Conservation (phyloP, 2,888 invertebrate genomes). For the Dendrolimus houi region DNA sequence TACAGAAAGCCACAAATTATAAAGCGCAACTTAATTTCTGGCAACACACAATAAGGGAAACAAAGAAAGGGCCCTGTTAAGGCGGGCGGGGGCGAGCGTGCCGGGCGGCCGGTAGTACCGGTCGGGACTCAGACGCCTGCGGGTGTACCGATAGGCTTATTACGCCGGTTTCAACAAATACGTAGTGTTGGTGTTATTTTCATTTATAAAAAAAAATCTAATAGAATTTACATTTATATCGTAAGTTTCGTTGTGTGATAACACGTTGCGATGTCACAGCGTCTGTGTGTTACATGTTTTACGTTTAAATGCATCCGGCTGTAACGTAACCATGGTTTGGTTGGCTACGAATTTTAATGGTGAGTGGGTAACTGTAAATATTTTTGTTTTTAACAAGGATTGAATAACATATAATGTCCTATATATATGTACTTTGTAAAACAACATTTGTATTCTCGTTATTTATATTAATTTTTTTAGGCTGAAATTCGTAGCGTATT, state of each 20-base stretch:
- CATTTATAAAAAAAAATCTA: constrained; percentile 9
- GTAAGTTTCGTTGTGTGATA: constrained; percentile 14
- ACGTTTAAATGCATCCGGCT: constrained; percentile 7
- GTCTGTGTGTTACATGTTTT: constrained; percentile 12
- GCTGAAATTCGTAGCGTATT: too few relatives aligned
- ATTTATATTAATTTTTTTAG: too few relatives aligned
- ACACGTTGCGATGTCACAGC: constrained; percentile 32
- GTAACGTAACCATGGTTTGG: constrained; percentile 18
- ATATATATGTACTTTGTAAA: too few relatives aligned
- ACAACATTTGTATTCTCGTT: too few relatives aligned
- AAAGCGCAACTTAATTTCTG: not conserved
- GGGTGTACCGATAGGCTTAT: constrained; percentile 16
- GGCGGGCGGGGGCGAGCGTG: constrained; percentile 56
- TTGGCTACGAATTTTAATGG: constrained; percentile 30
- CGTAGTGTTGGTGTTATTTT: constrained; percentile 34
- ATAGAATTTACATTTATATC: constrained; percentile 7
- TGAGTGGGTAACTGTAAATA: constrained; percentile 14
- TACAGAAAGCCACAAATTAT: not conserved
- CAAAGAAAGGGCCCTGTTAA: constrained; percentile 63
- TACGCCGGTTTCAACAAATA: constrained; percentile 23
- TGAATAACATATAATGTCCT: too few relatives aligned
- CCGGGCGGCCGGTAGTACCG: constrained; percentile 49
- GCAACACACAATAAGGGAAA: constrained; percentile 49
- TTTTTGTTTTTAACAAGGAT: too few relatives aligned
- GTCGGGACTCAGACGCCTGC: constrained; percentile 45